These are phyloP conservation scores for Camptogramma bilineatum DNA, from an alignment of 2,888 invertebrate species.

Conservation along the genomic window DNA sequence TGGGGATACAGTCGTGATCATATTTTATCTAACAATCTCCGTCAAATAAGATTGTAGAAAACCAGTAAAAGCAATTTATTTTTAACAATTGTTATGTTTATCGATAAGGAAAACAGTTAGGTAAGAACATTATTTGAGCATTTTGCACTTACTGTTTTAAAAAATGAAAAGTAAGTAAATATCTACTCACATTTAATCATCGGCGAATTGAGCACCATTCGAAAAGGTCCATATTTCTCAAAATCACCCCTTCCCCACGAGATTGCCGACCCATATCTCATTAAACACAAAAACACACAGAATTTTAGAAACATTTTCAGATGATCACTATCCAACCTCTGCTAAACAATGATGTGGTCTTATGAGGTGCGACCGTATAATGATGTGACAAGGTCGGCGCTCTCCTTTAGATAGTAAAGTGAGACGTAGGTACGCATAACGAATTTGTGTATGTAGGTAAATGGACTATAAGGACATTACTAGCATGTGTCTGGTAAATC, in stretches of 20 bases:
- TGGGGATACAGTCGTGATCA: no score
- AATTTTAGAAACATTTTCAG: constrained; percentile 42
- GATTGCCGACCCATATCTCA: constrained; percentile 36
- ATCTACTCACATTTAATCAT: constrained; percentile 77
- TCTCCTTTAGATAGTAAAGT: constrained; percentile 16
- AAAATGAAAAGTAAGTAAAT: background rate
- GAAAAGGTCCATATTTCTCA: constrained; percentile 74
- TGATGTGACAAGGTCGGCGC: constrained; percentile 20
- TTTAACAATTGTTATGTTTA: background rate
- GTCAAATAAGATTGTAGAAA: no score
- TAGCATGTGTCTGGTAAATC: background rate
- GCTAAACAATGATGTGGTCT: constrained; percentile 11
- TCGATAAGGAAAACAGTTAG: background rate
- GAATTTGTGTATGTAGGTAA: constrained; percentile 9
- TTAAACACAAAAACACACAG: constrained; percentile 47
- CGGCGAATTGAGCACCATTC: constrained; percentile 62
- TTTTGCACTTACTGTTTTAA: no score
- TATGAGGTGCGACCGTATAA: constrained; percentile 17
- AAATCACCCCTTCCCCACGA: constrained; percentile 68
- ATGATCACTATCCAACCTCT: constrained; percentile 1
- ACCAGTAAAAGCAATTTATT: no score
- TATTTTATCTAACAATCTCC: no score
- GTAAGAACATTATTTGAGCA: background rate
- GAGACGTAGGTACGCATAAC: background rate
- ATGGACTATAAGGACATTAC: background rate